Evolutionary conservation across 2,113 vertebrate species (phyloP).

Genomic region (Melanocharis versteri): DNA sequence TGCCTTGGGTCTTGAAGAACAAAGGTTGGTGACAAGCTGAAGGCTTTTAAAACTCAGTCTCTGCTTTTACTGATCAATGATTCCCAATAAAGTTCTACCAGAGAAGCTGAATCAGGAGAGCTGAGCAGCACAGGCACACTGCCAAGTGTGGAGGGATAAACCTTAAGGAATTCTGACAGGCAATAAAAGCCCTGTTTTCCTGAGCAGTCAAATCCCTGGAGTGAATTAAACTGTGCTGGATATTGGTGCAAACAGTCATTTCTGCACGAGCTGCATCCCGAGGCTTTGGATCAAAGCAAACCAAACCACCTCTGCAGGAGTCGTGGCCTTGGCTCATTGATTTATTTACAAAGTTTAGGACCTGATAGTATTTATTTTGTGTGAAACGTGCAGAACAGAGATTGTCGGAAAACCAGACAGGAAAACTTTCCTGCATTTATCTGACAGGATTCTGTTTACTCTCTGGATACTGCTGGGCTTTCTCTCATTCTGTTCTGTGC

Average conservation of each 20-base stretch:
- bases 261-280: not conserved
- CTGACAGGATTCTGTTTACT: not conserved
- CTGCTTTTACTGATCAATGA: not conserved
- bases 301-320: not conserved
- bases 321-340: not conserved
- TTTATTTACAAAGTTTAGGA: not conserved
- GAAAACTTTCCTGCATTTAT: not conserved
- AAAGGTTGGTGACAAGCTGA: not conserved
- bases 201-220: not conserved
- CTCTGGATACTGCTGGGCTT: not conserved
- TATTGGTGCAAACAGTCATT: not conserved
- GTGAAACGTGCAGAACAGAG: not conserved
- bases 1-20: not conserved
- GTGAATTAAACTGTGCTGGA: not conserved
- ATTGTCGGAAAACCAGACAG: not conserved
- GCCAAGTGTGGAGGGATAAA: not conserved
- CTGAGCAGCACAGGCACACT: not conserved
- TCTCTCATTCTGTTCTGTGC: rapidly evolving
- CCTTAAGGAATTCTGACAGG: not conserved
- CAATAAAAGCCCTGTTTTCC: not conserved
- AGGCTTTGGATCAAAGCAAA: not conserved
- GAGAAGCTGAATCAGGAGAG: not conserved
- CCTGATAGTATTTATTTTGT: not conserved
- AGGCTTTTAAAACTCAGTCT: not conserved
- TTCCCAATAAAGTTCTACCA: not conserved